Conservation (phyloP, 2,888 invertebrate species). For the Chloroclysta siterata region DNA sequence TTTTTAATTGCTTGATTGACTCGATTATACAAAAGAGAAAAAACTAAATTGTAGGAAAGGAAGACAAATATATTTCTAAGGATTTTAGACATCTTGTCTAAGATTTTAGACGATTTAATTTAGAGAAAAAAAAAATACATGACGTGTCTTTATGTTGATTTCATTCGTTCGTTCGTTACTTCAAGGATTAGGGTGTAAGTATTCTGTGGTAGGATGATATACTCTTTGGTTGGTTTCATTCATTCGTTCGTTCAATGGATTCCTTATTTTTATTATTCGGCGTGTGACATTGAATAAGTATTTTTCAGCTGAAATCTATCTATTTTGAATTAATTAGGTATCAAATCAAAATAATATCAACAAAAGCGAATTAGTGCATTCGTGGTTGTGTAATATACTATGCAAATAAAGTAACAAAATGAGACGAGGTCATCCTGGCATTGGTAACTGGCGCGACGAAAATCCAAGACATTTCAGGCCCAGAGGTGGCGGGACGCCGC, state of each 20-base stretch:
- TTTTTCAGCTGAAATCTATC: conserved; percentile 35
- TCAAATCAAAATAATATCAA: not conserved
- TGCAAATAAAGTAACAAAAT: conserved; percentile 67
- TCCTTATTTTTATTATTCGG: conserved; percentile 59
- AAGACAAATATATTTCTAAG: too few relatives aligned
- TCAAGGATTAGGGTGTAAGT: too few relatives aligned
- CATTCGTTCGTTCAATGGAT: conserved; percentile 21
- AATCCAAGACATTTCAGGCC: conserved; percentile 73
- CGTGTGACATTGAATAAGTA: conserved; percentile 56
- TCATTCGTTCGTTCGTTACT: too few relatives aligned
- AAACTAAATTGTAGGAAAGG: too few relatives aligned
- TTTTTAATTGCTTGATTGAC: too few relatives aligned
- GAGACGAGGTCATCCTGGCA: conserved; percentile 79
- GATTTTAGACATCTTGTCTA: too few relatives aligned
- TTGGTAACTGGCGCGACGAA: conserved; percentile 77
- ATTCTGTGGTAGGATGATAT: too few relatives aligned
- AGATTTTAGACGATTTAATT: too few relatives aligned
- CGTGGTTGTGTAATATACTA: conserved; percentile 47
- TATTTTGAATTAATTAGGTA: conserved; percentile 3
- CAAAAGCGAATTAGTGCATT: conserved; percentile 11
- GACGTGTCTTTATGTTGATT: too few relatives aligned
- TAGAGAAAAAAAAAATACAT: too few relatives aligned
- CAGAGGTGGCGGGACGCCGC: conserved; percentile 62
- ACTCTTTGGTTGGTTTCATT: not conserved
- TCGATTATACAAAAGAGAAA: too few relatives aligned